Percentiles rank a stretch among this genome's conserved stretches.
Evolutionary conservation across 2,113 vertebrate genomes (phyloP).

Genomic region (Nymphicus hollandicus): DNA sequence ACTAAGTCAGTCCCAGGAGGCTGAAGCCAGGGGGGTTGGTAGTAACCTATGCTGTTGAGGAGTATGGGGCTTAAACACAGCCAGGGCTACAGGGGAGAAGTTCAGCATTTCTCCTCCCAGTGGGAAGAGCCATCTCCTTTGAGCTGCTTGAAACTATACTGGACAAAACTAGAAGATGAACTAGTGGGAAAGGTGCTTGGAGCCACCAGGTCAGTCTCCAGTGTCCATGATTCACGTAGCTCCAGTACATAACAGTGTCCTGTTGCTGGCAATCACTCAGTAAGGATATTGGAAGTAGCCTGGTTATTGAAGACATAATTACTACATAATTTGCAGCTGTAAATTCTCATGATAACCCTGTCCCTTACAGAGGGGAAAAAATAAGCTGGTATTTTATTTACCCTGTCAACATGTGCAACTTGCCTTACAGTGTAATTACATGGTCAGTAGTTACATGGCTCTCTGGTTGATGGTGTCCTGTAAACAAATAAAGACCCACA

Average conservation of each 20-base stretch:
- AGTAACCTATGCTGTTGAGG: background rate
- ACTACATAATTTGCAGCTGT: background rate
- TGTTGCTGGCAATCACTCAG: background rate
- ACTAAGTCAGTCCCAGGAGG: background rate
- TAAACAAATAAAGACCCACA: conserved; percentile 49
- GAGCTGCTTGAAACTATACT: background rate
- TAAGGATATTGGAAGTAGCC: background rate
- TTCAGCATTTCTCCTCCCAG: background rate
- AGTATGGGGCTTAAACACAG: background rate
- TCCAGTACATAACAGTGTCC: background rate
- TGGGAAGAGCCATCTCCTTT: background rate
- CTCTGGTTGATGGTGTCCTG: conserved; percentile 20
- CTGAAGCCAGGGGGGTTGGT: background rate
- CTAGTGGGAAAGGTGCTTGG: background rate
- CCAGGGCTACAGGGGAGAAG: background rate
- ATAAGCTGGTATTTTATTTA: conserved; percentile 61
- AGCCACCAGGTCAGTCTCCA: background rate
- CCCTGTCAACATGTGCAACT: conserved; percentile 50
- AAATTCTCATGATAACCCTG: conserved; percentile 29
- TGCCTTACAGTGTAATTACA: conserved; percentile 64
- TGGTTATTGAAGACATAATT: conserved; percentile 52
- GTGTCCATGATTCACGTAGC: background rate
- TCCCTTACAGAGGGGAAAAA: conserved; percentile 16
- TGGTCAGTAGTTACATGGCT: conserved; percentile 60
- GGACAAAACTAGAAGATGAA: background rate